Conservation (phyloP, 2,113 vertebrate species). For the Cyphomyrus discorhynchus region DNA sequence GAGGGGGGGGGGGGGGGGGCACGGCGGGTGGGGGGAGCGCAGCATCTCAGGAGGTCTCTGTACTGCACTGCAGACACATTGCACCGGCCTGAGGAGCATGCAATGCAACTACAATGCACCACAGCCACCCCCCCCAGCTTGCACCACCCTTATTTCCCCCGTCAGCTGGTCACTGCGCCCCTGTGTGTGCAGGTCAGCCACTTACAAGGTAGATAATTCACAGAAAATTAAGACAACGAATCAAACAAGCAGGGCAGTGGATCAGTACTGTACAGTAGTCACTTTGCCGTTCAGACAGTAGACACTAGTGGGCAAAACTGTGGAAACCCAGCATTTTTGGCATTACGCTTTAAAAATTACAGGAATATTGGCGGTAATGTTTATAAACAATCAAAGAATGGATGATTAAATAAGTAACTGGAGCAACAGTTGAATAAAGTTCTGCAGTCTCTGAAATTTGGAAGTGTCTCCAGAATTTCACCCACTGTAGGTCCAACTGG, state of each 20-base stretch:
- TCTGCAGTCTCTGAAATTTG: background rate
- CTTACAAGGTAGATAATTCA: background rate
- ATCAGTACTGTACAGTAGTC: background rate
- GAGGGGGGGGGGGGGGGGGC: background rate
- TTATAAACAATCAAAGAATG: background rate
- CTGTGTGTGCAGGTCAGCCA: conserved; percentile 9
- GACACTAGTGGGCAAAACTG: background rate
- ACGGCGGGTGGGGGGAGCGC: conserved; percentile 37
- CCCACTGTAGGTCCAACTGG: background rate
- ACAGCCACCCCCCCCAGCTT: conserved; percentile 45
- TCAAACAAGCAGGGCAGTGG: background rate
- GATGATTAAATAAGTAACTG: background rate
- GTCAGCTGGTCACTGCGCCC: conserved; percentile 37
- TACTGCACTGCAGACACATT: conserved; percentile 95
- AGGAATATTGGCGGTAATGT: background rate
- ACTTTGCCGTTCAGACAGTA: background rate
- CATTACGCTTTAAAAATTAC: too few species aligned
- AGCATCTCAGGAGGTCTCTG: conserved; percentile 69
- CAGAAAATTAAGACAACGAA: background rate
- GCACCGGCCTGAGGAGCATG: conserved; percentile 80
- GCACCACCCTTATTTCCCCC: conserved; percentile 44
- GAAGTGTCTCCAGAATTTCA: background rate
- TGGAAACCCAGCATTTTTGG: background rate
- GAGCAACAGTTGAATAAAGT: background rate
- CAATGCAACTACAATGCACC: conserved; percentile 99